These are phyloP conservation scores for Glyphotaelius pellucidus DNA, from an alignment of 2,888 invertebrate genomes.

Conservation along the genomic window DNA sequence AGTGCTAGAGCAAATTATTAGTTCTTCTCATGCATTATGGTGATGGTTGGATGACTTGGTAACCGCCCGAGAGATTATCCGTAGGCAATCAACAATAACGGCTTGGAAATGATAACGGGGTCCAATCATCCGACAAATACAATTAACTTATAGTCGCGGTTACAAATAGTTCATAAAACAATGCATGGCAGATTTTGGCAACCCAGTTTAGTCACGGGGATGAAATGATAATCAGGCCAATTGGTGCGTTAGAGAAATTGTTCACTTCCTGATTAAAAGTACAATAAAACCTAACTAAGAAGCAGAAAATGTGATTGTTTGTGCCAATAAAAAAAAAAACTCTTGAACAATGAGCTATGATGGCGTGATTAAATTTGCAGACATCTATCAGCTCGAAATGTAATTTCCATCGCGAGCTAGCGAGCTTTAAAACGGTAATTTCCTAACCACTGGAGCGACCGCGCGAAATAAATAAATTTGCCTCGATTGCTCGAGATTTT, in stretches of 20 bases:
- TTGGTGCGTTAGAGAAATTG: conserved; percentile 3
- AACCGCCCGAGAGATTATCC: conserved; percentile 12
- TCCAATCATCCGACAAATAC: conserved; percentile 12
- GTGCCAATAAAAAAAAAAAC: background rate
- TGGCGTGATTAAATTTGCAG: background rate
- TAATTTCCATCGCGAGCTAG: background rate
- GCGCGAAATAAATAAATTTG: no score
- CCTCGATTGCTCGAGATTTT: no score
- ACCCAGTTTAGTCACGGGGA: background rate
- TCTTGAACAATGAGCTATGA: background rate
- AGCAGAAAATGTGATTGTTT: background rate
- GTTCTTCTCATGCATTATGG: background rate
- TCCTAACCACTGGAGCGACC: no score
- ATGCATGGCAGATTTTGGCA: conserved; percentile 4
- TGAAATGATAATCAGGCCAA: background rate
- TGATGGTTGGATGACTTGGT: background rate
- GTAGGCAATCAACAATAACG: conserved; percentile 35
- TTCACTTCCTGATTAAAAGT: conserved; percentile 3
- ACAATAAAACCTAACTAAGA: background rate
- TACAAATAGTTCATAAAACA: conserved; percentile 8
- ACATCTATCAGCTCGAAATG: background rate
- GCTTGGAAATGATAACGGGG: conserved; percentile 5
- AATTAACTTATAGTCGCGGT: background rate
- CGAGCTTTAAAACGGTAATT: background rate
- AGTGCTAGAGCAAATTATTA: background rate